phyloP scores from a whole-genome alignment of 2,797 vertebrate genomes.

The Sitta carolinensis region DNA sequence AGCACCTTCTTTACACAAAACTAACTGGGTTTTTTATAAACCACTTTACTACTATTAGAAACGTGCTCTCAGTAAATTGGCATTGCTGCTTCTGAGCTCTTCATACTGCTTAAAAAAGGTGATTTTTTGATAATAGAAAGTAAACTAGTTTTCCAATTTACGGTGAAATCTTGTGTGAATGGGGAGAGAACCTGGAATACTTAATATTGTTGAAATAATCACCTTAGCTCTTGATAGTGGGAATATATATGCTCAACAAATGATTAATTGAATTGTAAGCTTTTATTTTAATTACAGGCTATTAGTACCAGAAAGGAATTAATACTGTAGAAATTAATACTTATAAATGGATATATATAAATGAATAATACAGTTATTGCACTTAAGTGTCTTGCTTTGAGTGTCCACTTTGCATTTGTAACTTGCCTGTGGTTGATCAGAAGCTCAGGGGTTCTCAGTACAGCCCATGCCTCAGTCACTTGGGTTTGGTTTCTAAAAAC shows the following conservation, averaged over 20 bases:
- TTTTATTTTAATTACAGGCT: slow-evolving; percentile 7
- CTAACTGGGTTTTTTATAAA: background rate
- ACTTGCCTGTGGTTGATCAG: background rate
- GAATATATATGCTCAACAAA: background rate
- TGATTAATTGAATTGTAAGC: background rate
- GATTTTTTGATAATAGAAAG: background rate
- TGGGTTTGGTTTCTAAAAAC: background rate
- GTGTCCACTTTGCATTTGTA: background rate
- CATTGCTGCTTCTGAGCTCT: background rate
- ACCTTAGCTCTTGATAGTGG: background rate
- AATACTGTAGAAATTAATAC: background rate
- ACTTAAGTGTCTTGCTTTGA: background rate
- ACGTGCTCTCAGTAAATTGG: background rate
- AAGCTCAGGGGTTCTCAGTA: background rate
- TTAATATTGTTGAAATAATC: background rate
- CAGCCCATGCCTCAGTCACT: background rate
- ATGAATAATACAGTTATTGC: background rate
- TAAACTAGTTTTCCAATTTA: background rate
- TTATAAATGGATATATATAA: background rate
- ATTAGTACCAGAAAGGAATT: background rate
- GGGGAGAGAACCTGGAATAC: background rate
- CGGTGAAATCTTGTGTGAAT: background rate
- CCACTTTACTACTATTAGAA: background rate
- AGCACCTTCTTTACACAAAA: background rate
- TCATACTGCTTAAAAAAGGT: background rate